Percentiles rank a stretch among this genome's conserved stretches.
phyloP scores from a whole-genome alignment of 1,140 invertebrate species.

The Phymastichus coffea region DNA sequence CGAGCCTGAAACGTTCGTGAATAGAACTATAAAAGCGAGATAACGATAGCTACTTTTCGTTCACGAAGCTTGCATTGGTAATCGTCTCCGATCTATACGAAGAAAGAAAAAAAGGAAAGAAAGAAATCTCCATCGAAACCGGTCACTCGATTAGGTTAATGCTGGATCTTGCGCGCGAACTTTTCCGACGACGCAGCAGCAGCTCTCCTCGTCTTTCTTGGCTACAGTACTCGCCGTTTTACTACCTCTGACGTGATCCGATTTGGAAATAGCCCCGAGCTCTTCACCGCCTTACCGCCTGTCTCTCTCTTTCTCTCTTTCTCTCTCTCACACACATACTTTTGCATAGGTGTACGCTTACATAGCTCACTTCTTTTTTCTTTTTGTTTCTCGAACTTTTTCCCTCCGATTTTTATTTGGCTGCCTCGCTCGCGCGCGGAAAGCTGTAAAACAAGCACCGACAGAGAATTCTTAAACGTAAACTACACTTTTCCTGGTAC shows the following conservation, averaged over 20 bases:
- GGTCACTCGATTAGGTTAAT: too few relatives aligned
- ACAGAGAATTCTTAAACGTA: too few relatives aligned
- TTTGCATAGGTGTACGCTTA: too few relatives aligned
- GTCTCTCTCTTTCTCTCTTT: background rate
- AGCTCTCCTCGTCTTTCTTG: background rate
- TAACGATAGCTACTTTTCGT: background rate
- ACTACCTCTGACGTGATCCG: slow-evolving; percentile 28
- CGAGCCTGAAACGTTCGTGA: too few relatives aligned
- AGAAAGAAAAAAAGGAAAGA: too few relatives aligned
- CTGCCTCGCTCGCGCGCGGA: background rate
- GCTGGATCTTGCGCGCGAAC: background rate
- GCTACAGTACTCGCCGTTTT: slow-evolving; percentile 17
- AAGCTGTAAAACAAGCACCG: too few relatives aligned
- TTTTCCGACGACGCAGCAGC: background rate
- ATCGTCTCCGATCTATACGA: background rate
- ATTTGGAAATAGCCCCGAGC: slow-evolving; percentile 30
- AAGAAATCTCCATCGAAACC: too few relatives aligned
- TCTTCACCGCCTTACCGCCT: background rate
- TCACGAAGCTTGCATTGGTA: background rate
- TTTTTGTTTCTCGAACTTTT: background rate
- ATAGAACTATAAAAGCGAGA: background rate
- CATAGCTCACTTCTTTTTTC: background rate
- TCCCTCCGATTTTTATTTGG: too few relatives aligned
- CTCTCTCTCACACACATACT: too few relatives aligned
- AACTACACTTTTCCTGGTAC: too few relatives aligned